Evolutionary conservation across 2,888 invertebrate species (phyloP), one percentile per base, ranked within the genome.

Genomic region (Rhagonycha fulva): DNA sequence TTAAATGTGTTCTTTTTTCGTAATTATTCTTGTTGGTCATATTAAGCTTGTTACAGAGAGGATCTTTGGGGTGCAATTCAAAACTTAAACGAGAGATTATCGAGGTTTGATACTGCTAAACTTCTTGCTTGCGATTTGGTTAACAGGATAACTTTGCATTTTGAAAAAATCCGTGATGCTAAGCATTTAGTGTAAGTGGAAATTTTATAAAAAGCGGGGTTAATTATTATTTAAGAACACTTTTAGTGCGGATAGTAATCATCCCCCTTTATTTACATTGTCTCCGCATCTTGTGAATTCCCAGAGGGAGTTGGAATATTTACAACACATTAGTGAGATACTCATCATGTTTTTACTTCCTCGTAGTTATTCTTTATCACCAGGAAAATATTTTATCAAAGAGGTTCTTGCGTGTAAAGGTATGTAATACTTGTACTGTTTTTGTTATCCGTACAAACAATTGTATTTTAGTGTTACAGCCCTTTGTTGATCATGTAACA

Each of bases 341-440:
- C 90, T 95, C 77, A 91, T 97, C 68, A 93, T 95, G 88, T 92
- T 95, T 83, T 88, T 97, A 72, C 90, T 97, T 86, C 97, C 97
- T 10, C 90, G 93, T 76, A 93, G 94, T 83, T 97, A 97, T 86
- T 94, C 94, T 2, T 87, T 94, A 78, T 91, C 94, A 3, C 95
- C 95, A 19, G 90, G 94, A 0, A 94, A 95, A 83, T 94, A 94
- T 87, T 90, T 97, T 72, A 87, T 97, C 80, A 91, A 95, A 81
- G 97, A 97, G 89, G 92, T 96, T 80, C 88, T 97, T 70, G 93
- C 96, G 62, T 95, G 94, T 84, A 94, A 94, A 91, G 93, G 96
- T 97, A 90, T 86, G 87, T 61, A 28, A 47, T 14, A 10, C 23
- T 11, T 72, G 3, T 23, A n/a, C 10, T 71, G 23, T 66, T 60